phyloP scores from a whole-genome alignment of 1,140 invertebrate genomes.

The Gryon sp. region DNA sequence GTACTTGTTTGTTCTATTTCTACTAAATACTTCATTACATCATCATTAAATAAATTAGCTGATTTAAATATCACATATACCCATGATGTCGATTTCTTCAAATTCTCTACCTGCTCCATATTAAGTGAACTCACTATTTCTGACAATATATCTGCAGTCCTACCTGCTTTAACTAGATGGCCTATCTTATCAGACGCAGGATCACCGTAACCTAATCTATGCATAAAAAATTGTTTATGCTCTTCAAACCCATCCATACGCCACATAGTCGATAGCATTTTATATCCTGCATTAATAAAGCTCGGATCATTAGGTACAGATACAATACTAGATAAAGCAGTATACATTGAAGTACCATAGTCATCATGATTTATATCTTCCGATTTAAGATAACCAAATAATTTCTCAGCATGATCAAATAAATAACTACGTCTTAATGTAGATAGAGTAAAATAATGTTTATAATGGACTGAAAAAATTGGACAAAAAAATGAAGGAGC shows the following conservation, averaged over 20 bases:
- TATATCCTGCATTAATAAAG: slow-evolving; percentile 3
- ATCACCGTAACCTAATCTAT: slow-evolving; percentile 5
- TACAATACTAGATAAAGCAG: not conserved
- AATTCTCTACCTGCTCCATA: slow-evolving; percentile 4
- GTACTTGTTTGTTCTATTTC: no score
- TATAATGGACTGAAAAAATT: no score
- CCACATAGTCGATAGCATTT: not conserved
- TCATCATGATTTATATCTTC: not conserved
- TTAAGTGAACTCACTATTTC: slow-evolving; percentile 12
- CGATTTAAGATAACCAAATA: not conserved
- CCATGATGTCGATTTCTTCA: slow-evolving; percentile 10
- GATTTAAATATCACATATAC: slow-evolving; percentile 13
- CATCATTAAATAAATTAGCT: slow-evolving; percentile 16
- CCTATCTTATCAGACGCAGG: not conserved
- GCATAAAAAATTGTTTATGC: slow-evolving; percentile 6
- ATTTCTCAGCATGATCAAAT: no score
- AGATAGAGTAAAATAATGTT: no score
- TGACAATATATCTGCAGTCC: slow-evolving; percentile 11
- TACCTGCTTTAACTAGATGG: slow-evolving; percentile 2
- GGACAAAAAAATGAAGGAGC: no score
- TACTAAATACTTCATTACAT: slow-evolving; percentile 16
- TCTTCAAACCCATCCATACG: not conserved
- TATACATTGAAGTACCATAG: no score
- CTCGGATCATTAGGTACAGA: not conserved
- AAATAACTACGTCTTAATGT: no score